Conservation (phyloP, 2,797 vertebrate genomes). For the Falco biarmicus region DNA sequence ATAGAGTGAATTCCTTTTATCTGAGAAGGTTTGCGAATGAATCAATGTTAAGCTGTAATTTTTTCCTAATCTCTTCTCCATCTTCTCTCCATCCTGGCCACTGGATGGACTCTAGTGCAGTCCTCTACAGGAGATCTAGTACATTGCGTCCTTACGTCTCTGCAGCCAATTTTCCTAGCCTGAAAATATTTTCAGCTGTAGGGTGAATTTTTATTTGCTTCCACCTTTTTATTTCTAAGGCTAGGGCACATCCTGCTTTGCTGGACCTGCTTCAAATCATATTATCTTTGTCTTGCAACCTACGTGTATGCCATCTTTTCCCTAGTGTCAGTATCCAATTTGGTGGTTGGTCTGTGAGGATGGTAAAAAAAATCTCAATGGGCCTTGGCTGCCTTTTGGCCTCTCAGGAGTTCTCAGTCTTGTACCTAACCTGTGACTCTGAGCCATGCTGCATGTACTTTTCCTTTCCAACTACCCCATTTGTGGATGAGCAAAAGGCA, state of each 20-base stretch:
- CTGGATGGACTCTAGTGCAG: constrained; percentile 29
- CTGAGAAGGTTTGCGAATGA: neutral
- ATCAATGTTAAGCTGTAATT: neutral
- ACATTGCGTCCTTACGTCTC: neutral
- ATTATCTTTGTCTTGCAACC: neutral
- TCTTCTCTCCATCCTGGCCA: constrained; percentile 37
- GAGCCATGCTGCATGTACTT: neutral
- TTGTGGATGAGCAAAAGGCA: neutral
- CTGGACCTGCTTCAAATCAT: neutral
- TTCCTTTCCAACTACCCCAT: neutral
- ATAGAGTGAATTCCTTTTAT: neutral
- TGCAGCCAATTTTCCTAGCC: neutral
- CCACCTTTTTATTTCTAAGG: neutral
- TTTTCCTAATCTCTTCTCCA: neutral
- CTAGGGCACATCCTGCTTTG: neutral
- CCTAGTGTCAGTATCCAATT: neutral
- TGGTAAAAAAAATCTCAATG: neutral
- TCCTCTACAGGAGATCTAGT: neutral
- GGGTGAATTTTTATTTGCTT: neutral
- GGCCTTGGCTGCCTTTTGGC: neutral
- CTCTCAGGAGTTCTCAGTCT: neutral
- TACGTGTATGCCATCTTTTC: neutral
- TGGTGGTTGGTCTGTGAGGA: neutral
- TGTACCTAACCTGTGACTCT: neutral
- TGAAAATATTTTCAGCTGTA: neutral